Evolutionary conservation across 1,140 invertebrate species (phyloP).

Genomic region (Saccostrea glomerata): DNA sequence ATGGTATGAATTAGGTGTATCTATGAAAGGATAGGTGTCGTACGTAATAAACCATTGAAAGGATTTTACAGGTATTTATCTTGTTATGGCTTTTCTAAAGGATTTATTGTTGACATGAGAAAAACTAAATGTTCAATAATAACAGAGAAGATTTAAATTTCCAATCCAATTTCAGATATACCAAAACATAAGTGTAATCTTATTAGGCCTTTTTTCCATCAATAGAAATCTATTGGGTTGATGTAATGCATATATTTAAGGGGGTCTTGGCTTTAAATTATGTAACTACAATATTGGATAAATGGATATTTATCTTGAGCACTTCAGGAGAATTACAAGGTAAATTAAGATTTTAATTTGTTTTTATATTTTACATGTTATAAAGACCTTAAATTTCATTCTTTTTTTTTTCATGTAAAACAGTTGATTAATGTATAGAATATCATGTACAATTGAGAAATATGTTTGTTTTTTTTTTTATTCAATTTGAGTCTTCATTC

Average conservation of each 20-base stretch:
- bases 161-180: constrained; percentile 23
- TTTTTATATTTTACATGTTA: not conserved
- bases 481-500: no score
- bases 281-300: not conserved
- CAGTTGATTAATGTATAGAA: not conserved
- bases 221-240: not conserved
- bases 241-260: constrained; percentile 3
- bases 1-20: no score
- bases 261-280: not conserved
- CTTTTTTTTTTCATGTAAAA: not conserved
- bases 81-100: not conserved
- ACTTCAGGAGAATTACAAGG: not conserved
- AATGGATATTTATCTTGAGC: not conserved
- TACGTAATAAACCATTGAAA: not conserved
- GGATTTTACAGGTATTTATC: constrained; percentile 1
- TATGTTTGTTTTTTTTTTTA: not conserved
- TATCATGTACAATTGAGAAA: not conserved
- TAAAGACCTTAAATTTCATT: not conserved
- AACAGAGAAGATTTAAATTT: constrained; percentile 21
- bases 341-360: not conserved
- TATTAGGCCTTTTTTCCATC: constrained; percentile 17
- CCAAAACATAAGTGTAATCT: constrained; percentile 27
- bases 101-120: constrained; percentile 23
- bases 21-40: no score
- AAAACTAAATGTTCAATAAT: not conserved